Base-by-base conservation (phyloP, 2,113 vertebrate genomes). In the Leptodactylus fuscus region DNA sequence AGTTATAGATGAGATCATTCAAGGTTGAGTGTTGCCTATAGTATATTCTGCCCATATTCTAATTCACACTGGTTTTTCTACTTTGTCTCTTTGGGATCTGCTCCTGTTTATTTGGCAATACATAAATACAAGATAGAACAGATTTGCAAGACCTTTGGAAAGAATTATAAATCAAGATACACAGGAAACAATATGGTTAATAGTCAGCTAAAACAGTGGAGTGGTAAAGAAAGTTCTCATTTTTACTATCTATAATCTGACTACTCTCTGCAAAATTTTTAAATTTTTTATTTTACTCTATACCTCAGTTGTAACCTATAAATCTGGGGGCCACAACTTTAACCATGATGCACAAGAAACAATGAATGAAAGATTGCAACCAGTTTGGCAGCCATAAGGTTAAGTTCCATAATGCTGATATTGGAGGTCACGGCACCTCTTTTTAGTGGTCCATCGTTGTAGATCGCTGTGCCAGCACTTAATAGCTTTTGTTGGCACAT, bases 401-500 rank as follows among this genome's bases (percentile, higher is more conserved):
- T 85, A 85, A 78, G 62, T 85, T 41, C 46, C 60, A 85, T 69
- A 85, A 53, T 78, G 83, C 73, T 85, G 74, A 85, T 53, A 69
- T 53, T 78, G 60, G 74, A 85, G 83, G 83, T 78, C 83, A 78
- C 18, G n/a, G 55, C 74, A 58, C 60, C 60, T 67, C 73, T 77
- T 77, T 84, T 49, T 77, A 84, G 82, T 84, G 82, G 82, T 46
- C 82, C 71, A 76, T 84, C 44, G 36, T 77, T 77, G 81, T 53
- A 82, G 81, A 82, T 71, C 22, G 81, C 67, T 71, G 81, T 82
- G 82, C 73, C 82, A 84, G 82, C 71, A 77, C 82, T 76, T 84
- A 84, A 84, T 84, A 84, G 82, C 83, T 78, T 78, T 60, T 78
- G 83, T 78, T 85, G 83, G 83, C 83, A 85, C 73, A 78, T 85